A percentile compares a stretch with the other conserved stretches of the same genome.
These are phyloP conservation scores for Pherbina coryleti DNA, from an alignment of 2,888 invertebrate species.

Conservation along the genomic window DNA sequence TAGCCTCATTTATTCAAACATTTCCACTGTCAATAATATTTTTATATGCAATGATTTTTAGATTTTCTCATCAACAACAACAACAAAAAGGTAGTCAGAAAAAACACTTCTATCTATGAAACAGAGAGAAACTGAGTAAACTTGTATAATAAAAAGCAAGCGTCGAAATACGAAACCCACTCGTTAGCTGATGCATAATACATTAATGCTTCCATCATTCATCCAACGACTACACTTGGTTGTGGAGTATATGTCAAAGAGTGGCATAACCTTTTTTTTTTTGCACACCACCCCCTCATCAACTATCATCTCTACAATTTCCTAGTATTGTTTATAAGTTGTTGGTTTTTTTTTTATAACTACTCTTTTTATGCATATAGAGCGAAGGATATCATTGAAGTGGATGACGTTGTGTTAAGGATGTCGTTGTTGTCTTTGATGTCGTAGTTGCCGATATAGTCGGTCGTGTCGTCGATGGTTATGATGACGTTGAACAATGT, in stretches of 20 bases:
- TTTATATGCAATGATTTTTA: neutral
- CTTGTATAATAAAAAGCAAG: neutral
- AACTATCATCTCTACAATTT: neutral
- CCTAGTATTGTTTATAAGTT: neutral
- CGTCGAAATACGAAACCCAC: constrained; percentile 10
- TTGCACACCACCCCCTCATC: neutral
- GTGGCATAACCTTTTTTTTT: neutral
- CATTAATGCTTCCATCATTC: constrained; percentile 4
- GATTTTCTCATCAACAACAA: neutral
- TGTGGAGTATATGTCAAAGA: neutral
- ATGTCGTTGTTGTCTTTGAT: constrained; percentile 2
- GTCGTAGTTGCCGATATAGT: neutral
- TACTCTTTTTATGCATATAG: neutral
- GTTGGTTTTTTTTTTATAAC: neutral
- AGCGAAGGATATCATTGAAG: neutral
- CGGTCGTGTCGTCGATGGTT: neutral
- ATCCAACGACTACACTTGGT: neutral
- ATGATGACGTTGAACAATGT: neutral
- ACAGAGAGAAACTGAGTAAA: neutral
- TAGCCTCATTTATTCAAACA: neutral
- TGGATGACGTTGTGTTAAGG: neutral
- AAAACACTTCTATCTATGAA: neutral
- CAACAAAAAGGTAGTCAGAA: neutral
- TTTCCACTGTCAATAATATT: constrained; percentile 30
- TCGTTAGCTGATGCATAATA: constrained; percentile 16